phyloP scores from a whole-genome alignment of 2,113 vertebrate species.

The Hypocryptadius cinnamomeus region DNA sequence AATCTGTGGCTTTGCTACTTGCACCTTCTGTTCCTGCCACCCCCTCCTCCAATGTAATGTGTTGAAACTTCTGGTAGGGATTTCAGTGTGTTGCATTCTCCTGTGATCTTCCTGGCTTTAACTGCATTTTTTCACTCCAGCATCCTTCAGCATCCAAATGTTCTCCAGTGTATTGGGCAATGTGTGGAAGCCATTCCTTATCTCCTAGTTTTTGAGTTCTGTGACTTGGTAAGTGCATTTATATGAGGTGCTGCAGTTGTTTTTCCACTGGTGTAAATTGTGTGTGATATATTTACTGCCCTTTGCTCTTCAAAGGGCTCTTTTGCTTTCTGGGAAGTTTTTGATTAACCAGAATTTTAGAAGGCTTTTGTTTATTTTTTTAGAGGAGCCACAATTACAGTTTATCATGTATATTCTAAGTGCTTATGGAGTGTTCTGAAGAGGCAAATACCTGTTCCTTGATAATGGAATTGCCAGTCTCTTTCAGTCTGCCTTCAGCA shows the following conservation, averaged over 20 bases:
- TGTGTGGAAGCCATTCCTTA: constrained; percentile 94
- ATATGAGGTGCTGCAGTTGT: neutral
- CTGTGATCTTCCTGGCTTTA: neutral
- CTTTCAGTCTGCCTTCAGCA: neutral
- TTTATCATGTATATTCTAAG: neutral
- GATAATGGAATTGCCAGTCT: neutral
- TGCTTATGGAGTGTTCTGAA: neutral
- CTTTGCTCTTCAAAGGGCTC: neutral
- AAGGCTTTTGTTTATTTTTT: neutral
- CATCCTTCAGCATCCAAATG: constrained; percentile 87
- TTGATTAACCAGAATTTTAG: neutral
- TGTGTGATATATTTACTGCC: neutral
- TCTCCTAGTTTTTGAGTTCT: constrained; percentile 92
- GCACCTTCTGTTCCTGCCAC: neutral
- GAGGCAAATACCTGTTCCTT: neutral
- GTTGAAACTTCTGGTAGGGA: neutral
- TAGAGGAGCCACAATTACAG: neutral
- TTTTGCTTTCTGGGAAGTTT: neutral
- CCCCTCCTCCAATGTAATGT: neutral
- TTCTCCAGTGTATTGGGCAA: constrained; percentile 91
- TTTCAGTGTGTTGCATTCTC: neutral
- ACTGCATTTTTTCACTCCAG: constrained; percentile 38
- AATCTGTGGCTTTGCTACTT: neutral
- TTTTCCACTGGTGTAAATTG: neutral
- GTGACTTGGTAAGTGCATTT: constrained; percentile 87